Base-by-base conservation (phyloP, 2,797 vertebrate species). In the Zenarchopterus dispar region DNA sequence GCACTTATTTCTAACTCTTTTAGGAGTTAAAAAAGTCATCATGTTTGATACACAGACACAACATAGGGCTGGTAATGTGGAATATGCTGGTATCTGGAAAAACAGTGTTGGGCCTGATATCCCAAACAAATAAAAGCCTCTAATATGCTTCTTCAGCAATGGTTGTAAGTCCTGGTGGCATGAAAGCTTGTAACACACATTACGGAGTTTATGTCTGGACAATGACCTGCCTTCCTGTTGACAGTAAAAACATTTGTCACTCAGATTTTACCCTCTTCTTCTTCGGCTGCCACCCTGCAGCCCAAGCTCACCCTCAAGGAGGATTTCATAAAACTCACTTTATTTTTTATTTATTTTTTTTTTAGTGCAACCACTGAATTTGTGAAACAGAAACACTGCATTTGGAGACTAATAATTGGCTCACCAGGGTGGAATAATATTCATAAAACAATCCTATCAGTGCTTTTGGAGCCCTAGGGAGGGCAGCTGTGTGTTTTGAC, bases 371-470 rank as follows among this genome's bases (percentile, higher is more conserved):
- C 26, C 1, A 31, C 1, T 48, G 43, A 16, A 41, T 3, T 44
- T 42, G 11, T 64, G 17, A 55, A 48, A 31, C 22, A 16, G 2
- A 19, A 9, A 19, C 2, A 39, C 13, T 26, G 7, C 9, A 2
- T 69, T 56, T 21, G 15, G 11, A 41, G 36, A 18, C 4, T 28
- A 7, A 22, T 22, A 9, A 15, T 36, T 10, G 28, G 3, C 46
- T 54, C 31, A 22, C 10, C 8, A 26, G 3, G 24, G 13, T 2
- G 7, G 22, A 16, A 54, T 4, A 2, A 17, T 16, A 43, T 51
- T 47, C 43, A 82, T 60, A 56, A 71, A 73, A 36, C 6, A 0
- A 39, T 6, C 44, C 67, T 48, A 69, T 69, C 63, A 46, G 56
- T 58, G 62, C 48, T 43, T 41, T 47, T 46, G 53, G 36, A 5